phyloP scores from a whole-genome alignment of 2,113 vertebrate species.

The Megalops atlanticus region DNA sequence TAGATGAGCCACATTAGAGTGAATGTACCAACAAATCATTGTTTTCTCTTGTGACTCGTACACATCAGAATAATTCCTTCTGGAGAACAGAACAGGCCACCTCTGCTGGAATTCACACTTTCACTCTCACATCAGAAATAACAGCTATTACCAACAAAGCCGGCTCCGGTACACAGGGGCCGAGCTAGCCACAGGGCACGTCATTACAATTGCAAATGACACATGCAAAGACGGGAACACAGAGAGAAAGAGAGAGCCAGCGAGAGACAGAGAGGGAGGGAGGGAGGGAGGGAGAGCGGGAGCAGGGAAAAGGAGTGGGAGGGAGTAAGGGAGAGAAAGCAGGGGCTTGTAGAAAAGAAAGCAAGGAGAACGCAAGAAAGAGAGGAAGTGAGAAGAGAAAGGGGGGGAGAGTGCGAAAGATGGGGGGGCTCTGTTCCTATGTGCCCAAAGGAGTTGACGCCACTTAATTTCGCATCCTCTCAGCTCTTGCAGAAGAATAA shows the following conservation, averaged over 20 bases:
- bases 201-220: constrained; percentile 76
- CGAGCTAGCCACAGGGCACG: constrained; percentile 70
- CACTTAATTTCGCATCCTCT: too few relatives aligned
- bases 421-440: constrained; percentile 47
- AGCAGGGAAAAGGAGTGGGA: background rate
- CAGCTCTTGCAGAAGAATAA: too few relatives aligned
- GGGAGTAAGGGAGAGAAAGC: constrained; percentile 24
- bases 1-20: background rate
- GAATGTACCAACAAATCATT: background rate
- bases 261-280: constrained; percentile 42
- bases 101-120: constrained; percentile 66
- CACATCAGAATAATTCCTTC: background rate
- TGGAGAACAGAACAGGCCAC: background rate
- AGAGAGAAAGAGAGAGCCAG: constrained; percentile 43
- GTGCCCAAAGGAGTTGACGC: background rate
- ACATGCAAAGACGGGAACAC: constrained; percentile 73
- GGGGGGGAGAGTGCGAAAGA: constrained; percentile 51
- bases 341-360: constrained; percentile 20
- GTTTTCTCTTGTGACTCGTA: constrained; percentile 2
- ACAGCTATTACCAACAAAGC: constrained; percentile 72
- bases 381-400: constrained; percentile 60
- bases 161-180: constrained; percentile 67
- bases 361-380: constrained; percentile 33
- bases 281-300: constrained; percentile 32
- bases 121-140: constrained; percentile 66